Percentiles rank a stretch among this genome's conserved stretches.
phyloP scores from a whole-genome alignment of 2,888 invertebrate genomes.

The Volucella zonaria region DNA sequence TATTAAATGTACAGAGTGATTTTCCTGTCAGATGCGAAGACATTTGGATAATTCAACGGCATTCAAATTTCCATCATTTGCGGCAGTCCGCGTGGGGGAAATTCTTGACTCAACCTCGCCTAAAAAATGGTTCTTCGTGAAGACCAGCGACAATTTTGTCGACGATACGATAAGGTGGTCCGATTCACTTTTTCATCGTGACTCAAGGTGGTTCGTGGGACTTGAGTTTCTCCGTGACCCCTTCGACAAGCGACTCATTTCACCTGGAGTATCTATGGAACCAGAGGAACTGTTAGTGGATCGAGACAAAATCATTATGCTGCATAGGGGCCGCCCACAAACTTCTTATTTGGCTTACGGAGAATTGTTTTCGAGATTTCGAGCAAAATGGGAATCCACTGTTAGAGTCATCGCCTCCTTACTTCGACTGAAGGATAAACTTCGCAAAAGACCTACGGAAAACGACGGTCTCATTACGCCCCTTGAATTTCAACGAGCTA shows the following conservation, averaged over 20 bases:
- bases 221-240: background rate
- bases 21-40: too few species aligned
- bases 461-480: too few species aligned
- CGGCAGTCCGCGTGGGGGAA: too few species aligned
- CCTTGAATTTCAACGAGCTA: background rate
- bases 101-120: too few species aligned
- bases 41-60: too few species aligned
- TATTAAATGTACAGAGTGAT: too few species aligned
- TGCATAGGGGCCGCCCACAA: background rate
- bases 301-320: background rate
- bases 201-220: conserved; percentile 1
- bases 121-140: background rate
- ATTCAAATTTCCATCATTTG: too few species aligned
- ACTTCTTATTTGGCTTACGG: background rate
- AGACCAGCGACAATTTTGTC: conserved; percentile 31
- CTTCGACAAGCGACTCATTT: background rate
- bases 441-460: too few species aligned
- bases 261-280: background rate
- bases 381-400: conserved; percentile 1
- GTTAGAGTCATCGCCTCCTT: too few species aligned
- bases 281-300: background rate
- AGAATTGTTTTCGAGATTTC: background rate
- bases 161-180: conserved; percentile 35
- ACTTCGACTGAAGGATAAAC: too few species aligned
- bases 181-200: background rate